Conservation (phyloP, 2,113 vertebrate genomes). For the Hiodon alosoides region DNA sequence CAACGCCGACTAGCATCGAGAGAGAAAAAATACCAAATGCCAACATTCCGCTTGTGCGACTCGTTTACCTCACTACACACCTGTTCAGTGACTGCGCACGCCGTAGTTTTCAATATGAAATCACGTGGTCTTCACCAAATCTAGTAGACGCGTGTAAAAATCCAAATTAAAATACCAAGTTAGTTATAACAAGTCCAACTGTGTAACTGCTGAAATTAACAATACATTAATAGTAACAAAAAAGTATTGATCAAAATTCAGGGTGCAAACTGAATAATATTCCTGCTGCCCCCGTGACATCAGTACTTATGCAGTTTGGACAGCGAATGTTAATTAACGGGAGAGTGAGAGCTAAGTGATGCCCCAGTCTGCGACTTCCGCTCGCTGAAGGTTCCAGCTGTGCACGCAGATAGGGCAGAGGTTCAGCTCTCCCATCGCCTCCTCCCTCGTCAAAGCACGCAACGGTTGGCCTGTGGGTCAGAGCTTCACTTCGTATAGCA, state of each 20-base stretch:
- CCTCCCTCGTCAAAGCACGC: background rate
- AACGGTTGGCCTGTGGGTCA: constrained; percentile 1
- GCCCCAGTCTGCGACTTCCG: background rate
- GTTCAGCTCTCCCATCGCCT: constrained; percentile 3
- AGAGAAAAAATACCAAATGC: background rate
- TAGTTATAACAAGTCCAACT: too few species aligned
- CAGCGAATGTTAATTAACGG: too few species aligned
- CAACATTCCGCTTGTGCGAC: background rate
- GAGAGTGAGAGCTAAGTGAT: background rate
- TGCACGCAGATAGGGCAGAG: constrained; percentile 34
- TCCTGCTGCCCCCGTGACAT: too few species aligned
- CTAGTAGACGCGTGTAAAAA: too few species aligned
- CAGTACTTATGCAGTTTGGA: too few species aligned
- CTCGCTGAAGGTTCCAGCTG: constrained; percentile 17
- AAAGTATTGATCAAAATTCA: too few species aligned
- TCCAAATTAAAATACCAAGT: too few species aligned
- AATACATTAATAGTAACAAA: too few species aligned
- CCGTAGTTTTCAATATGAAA: background rate
- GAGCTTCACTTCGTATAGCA: background rate
- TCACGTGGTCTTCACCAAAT: background rate
- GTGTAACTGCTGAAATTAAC: too few species aligned
- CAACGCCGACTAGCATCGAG: too few species aligned
- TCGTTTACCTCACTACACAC: background rate
- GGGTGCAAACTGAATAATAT: too few species aligned
- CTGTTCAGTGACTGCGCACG: background rate